Conservation (phyloP, 2,797 vertebrate species). For the Fistularia tabacaria region DNA sequence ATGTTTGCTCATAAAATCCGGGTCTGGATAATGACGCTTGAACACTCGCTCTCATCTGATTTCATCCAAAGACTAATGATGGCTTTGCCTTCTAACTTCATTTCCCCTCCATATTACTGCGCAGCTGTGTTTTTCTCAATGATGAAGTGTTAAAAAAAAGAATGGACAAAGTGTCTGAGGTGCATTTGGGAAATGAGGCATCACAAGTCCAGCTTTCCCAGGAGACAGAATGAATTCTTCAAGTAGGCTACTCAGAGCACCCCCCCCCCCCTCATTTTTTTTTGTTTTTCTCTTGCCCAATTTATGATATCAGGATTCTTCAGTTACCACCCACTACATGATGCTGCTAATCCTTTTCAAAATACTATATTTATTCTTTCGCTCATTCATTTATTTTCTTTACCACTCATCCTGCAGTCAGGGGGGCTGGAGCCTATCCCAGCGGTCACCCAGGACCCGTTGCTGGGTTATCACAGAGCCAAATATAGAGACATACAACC, state of each 20-base stretch:
- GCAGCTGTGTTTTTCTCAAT: slow-evolving; percentile 45
- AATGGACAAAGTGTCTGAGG: slow-evolving; percentile 60
- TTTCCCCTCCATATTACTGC: slow-evolving; percentile 57
- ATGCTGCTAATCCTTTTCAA: slow-evolving; percentile 61
- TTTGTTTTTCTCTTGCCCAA: slow-evolving; percentile 30
- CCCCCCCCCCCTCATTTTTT: slow-evolving; percentile 4
- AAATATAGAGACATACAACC: too few relatives aligned
- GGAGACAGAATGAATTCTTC: slow-evolving; percentile 58
- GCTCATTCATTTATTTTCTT: too few relatives aligned
- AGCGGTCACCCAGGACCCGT: too few relatives aligned
- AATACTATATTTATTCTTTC: too few relatives aligned
- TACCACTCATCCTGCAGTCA: too few relatives aligned
- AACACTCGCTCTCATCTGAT: slow-evolving; percentile 67
- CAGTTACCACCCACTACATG: slow-evolving; percentile 32
- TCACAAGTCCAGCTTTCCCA: slow-evolving; percentile 70
- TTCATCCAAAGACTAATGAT: slow-evolving; percentile 68
- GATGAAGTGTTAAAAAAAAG: slow-evolving; percentile 64
- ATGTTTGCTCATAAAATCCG: slow-evolving; percentile 64
- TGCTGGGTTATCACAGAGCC: too few relatives aligned
- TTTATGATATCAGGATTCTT: slow-evolving; percentile 35
- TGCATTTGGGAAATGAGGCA: slow-evolving; percentile 74
- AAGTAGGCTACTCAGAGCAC: slow-evolving; percentile 56
- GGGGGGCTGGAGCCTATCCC: too few relatives aligned
- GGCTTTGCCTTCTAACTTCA: slow-evolving; percentile 68
- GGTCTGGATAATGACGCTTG: slow-evolving; percentile 68